Conservation (phyloP, 2,888 invertebrate genomes). For the Diabrotica balteata region DNA sequence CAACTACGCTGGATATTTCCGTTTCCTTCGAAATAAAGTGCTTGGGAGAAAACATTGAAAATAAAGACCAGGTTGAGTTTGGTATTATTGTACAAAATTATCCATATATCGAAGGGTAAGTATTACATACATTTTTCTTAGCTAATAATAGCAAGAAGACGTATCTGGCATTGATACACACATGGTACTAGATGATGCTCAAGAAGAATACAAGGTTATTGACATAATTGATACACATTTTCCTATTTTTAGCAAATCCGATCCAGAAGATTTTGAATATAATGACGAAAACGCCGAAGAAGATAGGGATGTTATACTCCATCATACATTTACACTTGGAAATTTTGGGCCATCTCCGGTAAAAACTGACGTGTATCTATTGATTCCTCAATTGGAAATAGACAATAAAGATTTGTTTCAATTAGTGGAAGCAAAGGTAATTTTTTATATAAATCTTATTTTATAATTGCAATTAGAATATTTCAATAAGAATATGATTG, state of each 20-base stretch:
- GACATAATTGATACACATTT: too few relatives aligned
- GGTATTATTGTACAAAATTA: conserved; percentile 32
- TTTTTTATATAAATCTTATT: background rate
- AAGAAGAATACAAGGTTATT: too few relatives aligned
- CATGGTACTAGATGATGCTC: too few relatives aligned
- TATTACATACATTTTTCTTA: background rate
- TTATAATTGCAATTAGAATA: too few relatives aligned
- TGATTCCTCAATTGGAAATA: conserved; percentile 27
- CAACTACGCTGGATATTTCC: conserved; percentile 21
- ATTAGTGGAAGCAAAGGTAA: conserved; percentile 32
- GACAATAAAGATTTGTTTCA: conserved; percentile 31
- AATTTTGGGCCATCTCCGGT: conserved; percentile 41
- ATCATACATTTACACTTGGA: conserved; percentile 35
- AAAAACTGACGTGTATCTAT: conserved; percentile 32
- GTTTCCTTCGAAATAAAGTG: conserved; percentile 37
- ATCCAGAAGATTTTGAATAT: conserved; percentile 35
- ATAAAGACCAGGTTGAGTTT: conserved; percentile 20
- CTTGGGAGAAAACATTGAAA: conserved; percentile 37
- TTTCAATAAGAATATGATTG: too few relatives aligned
- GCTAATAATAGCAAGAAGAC: too few relatives aligned
- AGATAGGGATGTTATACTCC: conserved; percentile 27
- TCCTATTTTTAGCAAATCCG: conserved; percentile 36
- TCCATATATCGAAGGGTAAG: conserved; percentile 43
- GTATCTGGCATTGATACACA: too few relatives aligned
- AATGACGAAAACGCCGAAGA: conserved; percentile 22